Conservation (phyloP, 2,888 invertebrate species). For the Corythucha ciliata region DNA sequence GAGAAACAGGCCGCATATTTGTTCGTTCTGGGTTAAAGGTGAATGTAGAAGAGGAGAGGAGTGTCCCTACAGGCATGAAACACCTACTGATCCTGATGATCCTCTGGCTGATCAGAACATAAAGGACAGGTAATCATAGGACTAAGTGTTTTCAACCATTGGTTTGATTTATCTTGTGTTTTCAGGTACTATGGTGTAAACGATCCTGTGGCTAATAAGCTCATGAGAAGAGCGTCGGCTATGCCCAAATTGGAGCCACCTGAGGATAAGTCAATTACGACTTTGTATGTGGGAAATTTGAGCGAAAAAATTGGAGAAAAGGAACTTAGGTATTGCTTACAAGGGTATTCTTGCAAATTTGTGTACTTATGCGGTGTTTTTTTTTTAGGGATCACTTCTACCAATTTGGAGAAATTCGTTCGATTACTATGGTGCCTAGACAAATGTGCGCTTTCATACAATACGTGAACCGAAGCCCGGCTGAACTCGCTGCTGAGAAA, state of each 20-base stretch:
- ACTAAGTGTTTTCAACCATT: not conserved
- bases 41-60: conserved; percentile 94
- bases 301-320: conserved; percentile 81
- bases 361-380: conserved; percentile 7
- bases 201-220: conserved; percentile 91
- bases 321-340: conserved; percentile 54
- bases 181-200: conserved; percentile 81
- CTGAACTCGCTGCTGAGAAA: conserved; percentile 89
- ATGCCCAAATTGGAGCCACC: conserved; percentile 93
- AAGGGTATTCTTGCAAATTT: not conserved
- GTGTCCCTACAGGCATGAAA: conserved; percentile 92
- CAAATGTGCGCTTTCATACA: conserved; percentile 97
- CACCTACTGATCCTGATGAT: conserved; percentile 94
- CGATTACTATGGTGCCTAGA: conserved; percentile 80
- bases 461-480: conserved; percentile 79
- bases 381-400: conserved; percentile 81
- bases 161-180: conserved; percentile 9
- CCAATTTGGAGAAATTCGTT: conserved; percentile 95
- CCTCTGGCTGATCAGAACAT: conserved; percentile 94
- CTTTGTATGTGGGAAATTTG: conserved; percentile 92
- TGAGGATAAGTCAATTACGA: conserved; percentile 92
- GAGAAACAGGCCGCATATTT: conserved; percentile 87
- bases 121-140: conserved; percentile 57
- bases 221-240: conserved; percentile 79
- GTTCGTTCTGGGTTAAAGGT: conserved; percentile 98